Base-by-base conservation (phyloP, 2,113 vertebrate genomes). In the Conger conger region DNA sequence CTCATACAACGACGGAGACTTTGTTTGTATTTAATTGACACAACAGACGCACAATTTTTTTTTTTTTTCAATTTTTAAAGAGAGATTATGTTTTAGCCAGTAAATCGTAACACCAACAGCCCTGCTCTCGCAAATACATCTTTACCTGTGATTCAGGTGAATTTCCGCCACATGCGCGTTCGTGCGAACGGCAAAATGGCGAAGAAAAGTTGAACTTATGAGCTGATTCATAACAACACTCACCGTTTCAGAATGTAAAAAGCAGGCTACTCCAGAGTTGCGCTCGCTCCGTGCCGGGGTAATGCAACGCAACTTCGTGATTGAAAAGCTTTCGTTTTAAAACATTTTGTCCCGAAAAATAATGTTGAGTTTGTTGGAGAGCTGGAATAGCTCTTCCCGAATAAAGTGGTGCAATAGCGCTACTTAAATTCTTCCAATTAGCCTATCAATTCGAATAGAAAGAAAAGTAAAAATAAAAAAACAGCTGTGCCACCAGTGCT, bases 131-230 rank as follows among this genome's bases (percentile, higher is more conserved):
- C n/a, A n/a, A 20, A 11, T 33, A 33, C 30, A 33, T 50, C n/a
- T 87, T 89, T 88, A 95, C 95, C 95, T 95, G 93, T 86, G 91
- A 4, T 86, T 83, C 93, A 93, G 93, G 92, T 94, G 15, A 60
- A 85, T 87, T 91, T 94, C 92, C 92, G 91, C 87, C 86, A 79
- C 86, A 89, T 87, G 89, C 82, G 88, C 90, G 84, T 1, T 87
- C 63, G 3, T 16, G 82, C 16, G 17, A 38, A 82, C 18, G n/a
- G 42, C 73, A 91, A 85, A 86, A 88, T 87, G 88, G 85, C 87
- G 86, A 86, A 18, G 81, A 86, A 85, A 89, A 85, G 86, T 88
- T 88, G 9, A 50, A 53, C 80, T 84, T 81, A 81, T 80, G 38
- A 87, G 84, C 68, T 79, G 42, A 30, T 42, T 11, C 23, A 8